Conservation (phyloP, 2,797 vertebrate genomes). For the Eulemur albifrons region DNA sequence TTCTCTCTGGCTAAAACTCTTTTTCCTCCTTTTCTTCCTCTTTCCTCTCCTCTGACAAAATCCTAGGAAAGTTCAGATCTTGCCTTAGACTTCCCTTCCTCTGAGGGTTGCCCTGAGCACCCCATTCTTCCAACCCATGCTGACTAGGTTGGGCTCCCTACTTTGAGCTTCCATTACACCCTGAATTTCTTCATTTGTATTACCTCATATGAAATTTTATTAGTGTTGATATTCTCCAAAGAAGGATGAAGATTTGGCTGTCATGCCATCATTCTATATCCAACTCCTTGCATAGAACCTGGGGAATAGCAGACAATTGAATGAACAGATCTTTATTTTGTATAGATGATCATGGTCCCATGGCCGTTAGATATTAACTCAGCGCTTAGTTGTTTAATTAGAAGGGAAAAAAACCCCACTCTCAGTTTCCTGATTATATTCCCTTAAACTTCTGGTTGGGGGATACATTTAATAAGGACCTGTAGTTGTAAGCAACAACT, state of each 20-base stretch:
- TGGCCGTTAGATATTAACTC: background rate
- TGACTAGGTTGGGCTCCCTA: background rate
- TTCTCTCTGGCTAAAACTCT: background rate
- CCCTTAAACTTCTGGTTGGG: background rate
- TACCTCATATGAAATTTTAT: background rate
- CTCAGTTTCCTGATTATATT: background rate
- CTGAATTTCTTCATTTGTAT: background rate
- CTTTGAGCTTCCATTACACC: background rate
- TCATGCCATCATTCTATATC: background rate
- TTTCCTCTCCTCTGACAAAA: background rate
- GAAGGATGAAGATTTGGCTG: background rate
- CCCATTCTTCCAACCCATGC: background rate
- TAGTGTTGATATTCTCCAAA: background rate
- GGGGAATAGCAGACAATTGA: background rate
- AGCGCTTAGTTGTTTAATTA: background rate
- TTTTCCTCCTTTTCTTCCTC: background rate
- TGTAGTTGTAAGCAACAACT: background rate
- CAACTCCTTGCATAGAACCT: background rate
- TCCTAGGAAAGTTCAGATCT: background rate
- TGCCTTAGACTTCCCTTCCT: background rate
- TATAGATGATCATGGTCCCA: background rate
- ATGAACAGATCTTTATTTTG: background rate
- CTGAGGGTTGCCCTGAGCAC: background rate
- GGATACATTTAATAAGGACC: background rate
- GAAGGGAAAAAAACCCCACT: background rate